Evolutionary conservation across 2,888 invertebrate genomes (phyloP), one percentile per base, ranked within the genome.

Genomic region (Gonocerus acuteangulatus): DNA sequence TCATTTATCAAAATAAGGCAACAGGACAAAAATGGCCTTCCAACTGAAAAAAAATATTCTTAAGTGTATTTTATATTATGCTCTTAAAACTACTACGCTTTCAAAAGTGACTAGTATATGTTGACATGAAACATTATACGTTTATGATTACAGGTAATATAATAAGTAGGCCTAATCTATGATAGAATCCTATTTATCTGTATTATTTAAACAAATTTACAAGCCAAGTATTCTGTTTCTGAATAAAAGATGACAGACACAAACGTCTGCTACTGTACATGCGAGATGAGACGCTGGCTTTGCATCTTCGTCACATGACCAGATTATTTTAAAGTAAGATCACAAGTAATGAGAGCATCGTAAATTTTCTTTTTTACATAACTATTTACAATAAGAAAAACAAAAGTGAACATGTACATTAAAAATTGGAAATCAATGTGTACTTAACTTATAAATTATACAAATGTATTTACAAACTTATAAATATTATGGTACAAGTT

Each of bases 121-220:
- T 58, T 34, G 59, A 48, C 59, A 59, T 45, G 32, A 59, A 59
- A 48, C 23, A 34, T 59, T 44, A 39, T 44, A 52, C 11, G 47
- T 52, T 51, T 60, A 51, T 51, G 42, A 27, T 19, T 61, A 61
- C 39, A 61, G 56, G 47, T 61, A 61, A 45, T 61, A 47, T 54
- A 54, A 61, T 61, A 61, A 54, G 61, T 61, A 61, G 61, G 61
- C 61, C 61, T 61, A 61, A 27, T 47, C 52, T 61, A 61, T 44
- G 34, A 48, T 54, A 52, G 27, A 61, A 39, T 47, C 18, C 47
- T 54, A 52, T 61, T 60, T 56, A n/a, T 39, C 21, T 7, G 56
- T 39, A 39, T 36, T 45, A 57, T 57, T 57, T 15, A 54, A 54
- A 54, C 39, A 44, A 47, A 57, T 57, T 21, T 57, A 57, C 34